phyloP scores from a whole-genome alignment of 2,888 invertebrate species.

The Actias luna region DNA sequence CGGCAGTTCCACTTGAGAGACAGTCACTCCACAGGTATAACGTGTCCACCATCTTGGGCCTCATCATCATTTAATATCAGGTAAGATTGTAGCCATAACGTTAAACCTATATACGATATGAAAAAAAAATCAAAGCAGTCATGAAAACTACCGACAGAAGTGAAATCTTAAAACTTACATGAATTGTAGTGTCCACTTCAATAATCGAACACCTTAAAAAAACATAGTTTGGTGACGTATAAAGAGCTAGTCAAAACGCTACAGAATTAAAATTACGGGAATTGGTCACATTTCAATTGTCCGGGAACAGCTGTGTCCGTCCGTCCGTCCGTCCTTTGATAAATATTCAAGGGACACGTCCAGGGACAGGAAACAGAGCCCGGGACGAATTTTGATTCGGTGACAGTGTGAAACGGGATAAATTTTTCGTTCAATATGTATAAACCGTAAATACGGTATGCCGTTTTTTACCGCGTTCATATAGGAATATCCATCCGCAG shows the following conservation, averaged over 20 bases:
- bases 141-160: too few relatives aligned
- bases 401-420: slow-evolving; percentile 10
- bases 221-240: not conserved
- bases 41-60: too few relatives aligned
- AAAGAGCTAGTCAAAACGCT: not conserved
- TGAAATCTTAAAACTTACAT: too few relatives aligned
- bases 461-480: not conserved
- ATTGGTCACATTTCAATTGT: slow-evolving; percentile 42
- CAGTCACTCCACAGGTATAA: too few relatives aligned
- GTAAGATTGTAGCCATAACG: too few relatives aligned
- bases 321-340: slow-evolving; percentile 36
- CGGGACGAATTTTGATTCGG: slow-evolving; percentile 45
- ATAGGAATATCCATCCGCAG: not conserved
- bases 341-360: slow-evolving; percentile 53
- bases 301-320: slow-evolving; percentile 36
- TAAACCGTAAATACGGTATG: slow-evolving; percentile 6
- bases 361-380: slow-evolving; percentile 26
- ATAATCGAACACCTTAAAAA: not conserved
- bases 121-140: too few relatives aligned
- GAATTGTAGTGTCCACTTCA: too few relatives aligned
- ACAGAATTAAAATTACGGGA: slow-evolving; percentile 24
- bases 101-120: too few relatives aligned
- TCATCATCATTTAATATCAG: too few relatives aligned
- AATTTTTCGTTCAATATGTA: slow-evolving; percentile 10
- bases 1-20: too few relatives aligned